Evolutionary conservation across 2,888 invertebrate species (phyloP).

Genomic region (Hofmannophila pseudospretella): DNA sequence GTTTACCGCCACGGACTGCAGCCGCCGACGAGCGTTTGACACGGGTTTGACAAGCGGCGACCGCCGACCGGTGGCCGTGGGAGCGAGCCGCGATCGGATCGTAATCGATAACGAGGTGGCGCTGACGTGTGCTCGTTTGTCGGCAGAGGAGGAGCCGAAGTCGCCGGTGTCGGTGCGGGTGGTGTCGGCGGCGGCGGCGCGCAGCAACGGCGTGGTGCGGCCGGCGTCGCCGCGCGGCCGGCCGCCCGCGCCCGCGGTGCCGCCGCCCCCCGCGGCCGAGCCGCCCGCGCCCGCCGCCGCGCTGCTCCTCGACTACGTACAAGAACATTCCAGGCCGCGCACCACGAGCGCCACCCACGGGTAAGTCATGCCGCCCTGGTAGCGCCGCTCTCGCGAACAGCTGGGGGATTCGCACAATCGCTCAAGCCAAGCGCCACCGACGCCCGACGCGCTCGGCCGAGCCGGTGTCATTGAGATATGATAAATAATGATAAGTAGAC

Average conservation of each 20-base stretch:
- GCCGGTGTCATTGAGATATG: too few species aligned
- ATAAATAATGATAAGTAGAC: too few species aligned
- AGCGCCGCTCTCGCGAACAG: conserved; percentile 56
- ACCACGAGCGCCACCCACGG: conserved; percentile 67
- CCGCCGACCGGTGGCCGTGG: conserved; percentile 18
- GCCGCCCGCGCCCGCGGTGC: conserved; percentile 22
- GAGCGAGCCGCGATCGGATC: conserved; percentile 1
- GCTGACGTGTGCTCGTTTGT: conserved; percentile 37
- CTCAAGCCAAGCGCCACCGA: neutral
- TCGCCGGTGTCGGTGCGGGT: conserved; percentile 63
- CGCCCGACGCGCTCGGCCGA: too few species aligned
- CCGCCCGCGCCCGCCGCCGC: conserved; percentile 37
- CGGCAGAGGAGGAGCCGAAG: conserved; percentile 72
- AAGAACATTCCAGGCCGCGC: conserved; percentile 75
- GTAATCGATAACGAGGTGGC: conserved; percentile 8
- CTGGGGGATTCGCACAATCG: conserved; percentile 41
- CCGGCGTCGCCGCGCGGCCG: conserved; percentile 31
- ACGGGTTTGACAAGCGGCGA: conserved; percentile 68
- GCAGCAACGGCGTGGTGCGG: conserved; percentile 55
- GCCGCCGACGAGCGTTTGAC: conserved; percentile 69
- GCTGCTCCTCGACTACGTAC: conserved; percentile 63
- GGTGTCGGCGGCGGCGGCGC: conserved; percentile 57
- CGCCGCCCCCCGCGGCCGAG: conserved; percentile 18
- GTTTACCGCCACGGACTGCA: conserved; percentile 75
- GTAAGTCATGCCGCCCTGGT: conserved; percentile 62